These are phyloP conservation scores for Polypedilum vanderplanki DNA, from an alignment of 1,140 invertebrate genomes.

Conservation along the genomic window DNA sequence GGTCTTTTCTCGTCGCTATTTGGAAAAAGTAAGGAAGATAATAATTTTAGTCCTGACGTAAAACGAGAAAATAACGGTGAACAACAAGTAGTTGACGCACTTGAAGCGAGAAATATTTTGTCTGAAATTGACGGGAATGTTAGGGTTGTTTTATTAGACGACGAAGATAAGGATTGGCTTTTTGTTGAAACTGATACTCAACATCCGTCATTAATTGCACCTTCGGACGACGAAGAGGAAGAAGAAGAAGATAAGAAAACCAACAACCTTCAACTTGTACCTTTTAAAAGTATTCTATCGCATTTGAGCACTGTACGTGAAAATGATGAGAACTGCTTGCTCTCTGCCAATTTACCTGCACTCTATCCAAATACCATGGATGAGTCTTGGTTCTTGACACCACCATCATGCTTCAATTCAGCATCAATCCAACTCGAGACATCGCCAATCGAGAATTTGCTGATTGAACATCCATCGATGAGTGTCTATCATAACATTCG, in stretches of 20 bases:
- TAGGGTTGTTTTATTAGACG: background rate
- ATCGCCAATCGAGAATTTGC: conserved; percentile 7
- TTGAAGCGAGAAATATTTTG: background rate
- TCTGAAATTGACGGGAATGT: background rate
- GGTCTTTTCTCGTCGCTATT: background rate
- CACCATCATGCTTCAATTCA: conserved; percentile 7
- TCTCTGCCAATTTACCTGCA: background rate
- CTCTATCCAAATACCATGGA: background rate
- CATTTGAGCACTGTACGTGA: conserved; percentile 10
- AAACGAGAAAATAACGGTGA: background rate
- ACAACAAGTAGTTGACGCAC: background rate
- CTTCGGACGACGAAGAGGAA: background rate
- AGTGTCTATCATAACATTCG: conserved; percentile 3
- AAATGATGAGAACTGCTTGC: conserved; percentile 13
- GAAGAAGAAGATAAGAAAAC: background rate
- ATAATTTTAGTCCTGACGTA: background rate
- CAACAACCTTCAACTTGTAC: conserved; percentile 1
- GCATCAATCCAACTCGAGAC: background rate
- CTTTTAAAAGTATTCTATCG: conserved; percentile 27
- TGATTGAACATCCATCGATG: conserved; percentile 22
- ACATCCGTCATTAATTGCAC: background rate
- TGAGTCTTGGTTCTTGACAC: background rate
- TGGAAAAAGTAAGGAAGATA: conserved; percentile 23
- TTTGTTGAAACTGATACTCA: conserved; percentile 8
- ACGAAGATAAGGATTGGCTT: conserved; percentile 21